Base-by-base conservation (phyloP, 2,888 invertebrate species). In the Clunio marinus region DNA sequence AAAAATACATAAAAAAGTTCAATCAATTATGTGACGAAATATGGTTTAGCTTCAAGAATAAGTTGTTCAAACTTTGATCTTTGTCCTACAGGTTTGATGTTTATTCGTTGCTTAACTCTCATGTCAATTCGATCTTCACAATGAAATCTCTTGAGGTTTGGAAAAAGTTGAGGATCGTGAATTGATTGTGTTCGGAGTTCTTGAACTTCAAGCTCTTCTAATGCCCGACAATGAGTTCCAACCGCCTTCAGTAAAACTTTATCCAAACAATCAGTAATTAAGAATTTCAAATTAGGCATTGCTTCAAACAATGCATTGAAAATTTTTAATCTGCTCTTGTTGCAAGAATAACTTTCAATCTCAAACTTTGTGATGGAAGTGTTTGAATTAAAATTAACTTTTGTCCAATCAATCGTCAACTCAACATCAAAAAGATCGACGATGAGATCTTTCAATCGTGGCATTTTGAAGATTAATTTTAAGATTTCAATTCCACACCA, bases 401-500 rank as follows among this genome's bases (percentile, higher is more conserved):
- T 28, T 17, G 0, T n/a, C 17, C 17, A 63, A 10, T 45, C 45
- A 8, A 45, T 45, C 15, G 25, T 63, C 0, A 5, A 13, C n/a
- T 45, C 7, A 0, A 1, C 2, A 10, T 63, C 20, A 13, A 10
- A 20, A 10, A 63, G 27, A 27, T 41, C 63, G 27, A 63, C 15
- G 8, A 46, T 28, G 5, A 63, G 10, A 0, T 7, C 17, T 2
- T 46, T 22, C 1, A 63, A 8, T 17, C 46, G 45, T 7, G 46
- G 46, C 45, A 63, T n/a, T 13, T 10, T 10, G 17, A 41, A 63
- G 3, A 66, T n/a, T 4, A 46, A 1, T 24, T 51, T 66, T 1
- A 66, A 27, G n/a, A 55, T 35, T 15, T 66, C 24, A 3, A 20
- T 17, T 15, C 66, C 66, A 1, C 22, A 17, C 66, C 66, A 66